Evolutionary conservation across 2,797 vertebrate species (phyloP).

Genomic region (Vultur gryphus): DNA sequence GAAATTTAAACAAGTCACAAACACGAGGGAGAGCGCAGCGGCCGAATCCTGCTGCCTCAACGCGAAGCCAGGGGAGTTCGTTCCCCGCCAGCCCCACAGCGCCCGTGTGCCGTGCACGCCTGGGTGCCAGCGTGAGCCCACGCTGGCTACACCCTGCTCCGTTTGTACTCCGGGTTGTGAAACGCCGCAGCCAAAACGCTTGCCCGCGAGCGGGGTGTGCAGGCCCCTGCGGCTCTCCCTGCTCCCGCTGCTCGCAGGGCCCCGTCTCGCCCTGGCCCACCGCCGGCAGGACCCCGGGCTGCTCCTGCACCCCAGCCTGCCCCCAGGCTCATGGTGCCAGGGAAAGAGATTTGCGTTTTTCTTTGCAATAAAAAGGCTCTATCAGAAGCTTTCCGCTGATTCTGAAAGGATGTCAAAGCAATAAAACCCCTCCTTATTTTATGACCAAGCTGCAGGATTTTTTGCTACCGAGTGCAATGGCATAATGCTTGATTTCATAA

Average conservation of each 20-base stretch:
- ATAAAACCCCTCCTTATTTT: conserved; percentile 23
- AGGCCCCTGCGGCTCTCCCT: not conserved
- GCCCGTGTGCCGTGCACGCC: rapidly evolving
- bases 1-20: not conserved
- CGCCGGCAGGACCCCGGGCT: rapidly evolving
- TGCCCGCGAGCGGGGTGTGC: not conserved
- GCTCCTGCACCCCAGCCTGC: rapidly evolving
- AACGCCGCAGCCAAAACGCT: not conserved
- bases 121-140: not conserved
- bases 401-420: not conserved
- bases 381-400: not conserved
- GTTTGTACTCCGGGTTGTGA: not conserved
- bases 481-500: not conserved
- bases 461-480: not conserved
- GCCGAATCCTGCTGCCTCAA: not conserved
- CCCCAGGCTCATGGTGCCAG: not conserved
- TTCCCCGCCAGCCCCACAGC: not conserved
- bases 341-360: not conserved
- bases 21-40: not conserved
- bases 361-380: not conserved
- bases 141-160: not conserved
- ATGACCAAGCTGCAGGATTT: not conserved
- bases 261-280: not conserved
- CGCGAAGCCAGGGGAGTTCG: rapidly evolving
- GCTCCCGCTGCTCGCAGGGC: not conserved